Percentiles rank a stretch among this genome's conserved stretches.
Conservation (phyloP, 2,888 invertebrate genomes). For the Drosophila leonis region DNA sequence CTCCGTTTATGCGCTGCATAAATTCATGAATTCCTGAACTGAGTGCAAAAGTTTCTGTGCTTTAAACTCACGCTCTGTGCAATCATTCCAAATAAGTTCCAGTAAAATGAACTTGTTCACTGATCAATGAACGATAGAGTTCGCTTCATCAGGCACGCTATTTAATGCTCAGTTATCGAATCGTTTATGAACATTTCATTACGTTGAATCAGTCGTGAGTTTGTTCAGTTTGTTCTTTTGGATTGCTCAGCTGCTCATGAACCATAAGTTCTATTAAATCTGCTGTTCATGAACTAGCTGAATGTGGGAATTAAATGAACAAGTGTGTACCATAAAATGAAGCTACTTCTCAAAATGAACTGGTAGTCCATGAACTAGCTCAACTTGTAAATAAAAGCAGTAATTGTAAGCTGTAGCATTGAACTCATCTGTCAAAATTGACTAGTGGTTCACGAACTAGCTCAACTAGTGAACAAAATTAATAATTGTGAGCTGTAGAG, state of each 20-base stretch:
- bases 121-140: background rate
- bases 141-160: background rate
- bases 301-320: too few species aligned
- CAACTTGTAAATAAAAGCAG: background rate
- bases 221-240: too few species aligned
- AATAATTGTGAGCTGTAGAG: too few species aligned
- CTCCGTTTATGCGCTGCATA: slow-evolving; percentile 30
- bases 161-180: background rate
- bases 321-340: too few species aligned
- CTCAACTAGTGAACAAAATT: too few species aligned
- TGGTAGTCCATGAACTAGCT: background rate
- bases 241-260: background rate
- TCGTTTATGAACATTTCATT: background rate
- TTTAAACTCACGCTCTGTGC: background rate
- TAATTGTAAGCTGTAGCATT: background rate
- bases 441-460: background rate
- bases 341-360: too few species aligned
- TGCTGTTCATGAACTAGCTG: background rate
- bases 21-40: slow-evolving; percentile 4
- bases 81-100: background rate
- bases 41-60: background rate
- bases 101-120: background rate
- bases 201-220: background rate
- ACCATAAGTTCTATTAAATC: background rate
- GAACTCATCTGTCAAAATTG: background rate